Evolutionary conservation across 2,888 invertebrate genomes (phyloP).

Genomic region (Epistrophe grossulariae): DNA sequence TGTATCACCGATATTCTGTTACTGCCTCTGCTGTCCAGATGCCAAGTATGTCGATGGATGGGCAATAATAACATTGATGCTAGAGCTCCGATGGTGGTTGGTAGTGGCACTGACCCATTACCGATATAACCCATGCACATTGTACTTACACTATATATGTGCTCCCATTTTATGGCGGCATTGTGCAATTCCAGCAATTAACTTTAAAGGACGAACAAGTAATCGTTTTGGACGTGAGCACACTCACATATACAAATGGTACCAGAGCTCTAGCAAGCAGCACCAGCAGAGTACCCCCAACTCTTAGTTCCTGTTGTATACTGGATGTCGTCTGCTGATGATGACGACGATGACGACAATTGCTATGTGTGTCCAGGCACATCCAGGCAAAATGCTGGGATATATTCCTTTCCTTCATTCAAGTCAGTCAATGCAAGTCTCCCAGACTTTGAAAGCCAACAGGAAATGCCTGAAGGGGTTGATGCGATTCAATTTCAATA

Average conservation of each 20-base stretch:
- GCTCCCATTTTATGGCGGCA: constrained; percentile 67
- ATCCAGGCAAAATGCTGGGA: constrained; percentile 52
- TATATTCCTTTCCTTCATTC: constrained; percentile 36
- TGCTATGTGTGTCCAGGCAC: constrained; percentile 61
- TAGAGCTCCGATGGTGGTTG: constrained; percentile 34
- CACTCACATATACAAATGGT: constrained; percentile 24
- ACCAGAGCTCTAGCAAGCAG: constrained; percentile 16
- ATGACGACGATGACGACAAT: constrained; percentile 70
- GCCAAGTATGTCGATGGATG: constrained; percentile 73
- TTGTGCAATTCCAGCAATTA: constrained; percentile 77
- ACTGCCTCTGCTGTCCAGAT: constrained; percentile 51
- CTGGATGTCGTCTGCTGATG: constrained; percentile 45
- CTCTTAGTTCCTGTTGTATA: constrained; percentile 37
- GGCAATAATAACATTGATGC: constrained; percentile 72
- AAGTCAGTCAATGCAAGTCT: constrained; percentile 10
- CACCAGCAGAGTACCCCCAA: constrained; percentile 2
- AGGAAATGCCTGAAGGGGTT: constrained; percentile 67
- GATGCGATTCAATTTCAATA: constrained; percentile 67
- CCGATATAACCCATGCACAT: constrained; percentile 63
- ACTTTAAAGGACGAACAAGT: constrained; percentile 77
- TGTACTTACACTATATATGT: constrained; percentile 57
- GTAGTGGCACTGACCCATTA: constrained; percentile 69
- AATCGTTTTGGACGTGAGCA: constrained; percentile 76
- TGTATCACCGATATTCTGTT: constrained; percentile 22
- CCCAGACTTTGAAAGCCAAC: constrained; percentile 53